Base-by-base conservation (phyloP, 2,113 vertebrate species). In the Odobenus rosmarus region DNA sequence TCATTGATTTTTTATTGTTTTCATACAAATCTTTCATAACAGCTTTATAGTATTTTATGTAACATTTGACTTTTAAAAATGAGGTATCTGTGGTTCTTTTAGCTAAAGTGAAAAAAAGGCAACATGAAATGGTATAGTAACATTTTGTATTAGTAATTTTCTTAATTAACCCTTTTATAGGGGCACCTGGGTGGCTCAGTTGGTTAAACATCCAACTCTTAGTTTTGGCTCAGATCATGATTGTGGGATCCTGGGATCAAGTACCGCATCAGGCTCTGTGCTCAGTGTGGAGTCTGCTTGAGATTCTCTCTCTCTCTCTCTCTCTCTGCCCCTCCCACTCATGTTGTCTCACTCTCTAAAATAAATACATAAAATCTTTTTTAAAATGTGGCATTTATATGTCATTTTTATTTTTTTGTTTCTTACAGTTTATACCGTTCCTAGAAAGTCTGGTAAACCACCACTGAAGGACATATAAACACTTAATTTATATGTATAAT, bases 21-120 rank as follows among this genome's bases (percentile, higher is more conserved):
- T 95, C 28, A 67, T 92, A 61, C 0, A 90, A 55, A 64, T 88
- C 36, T 28, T 87, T 51, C 89, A 79, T 95, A 77, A 74, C 55
- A 90, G 76, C 24, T 67, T 92, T 49, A 62, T 83, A 84, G 18
- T 81, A 74, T 53, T 82, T 95, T 76, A 67, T 57, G 1, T 62
- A 84, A 92, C 59, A 16, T 93, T 94, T 95, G 59, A 74, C 76
- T 53, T 93, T 86, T 82, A n/a, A 81, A 89, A 83, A 57, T 87
- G 7, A 95, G 23, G 3, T 80, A 69, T 88, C 84, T 90, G 33
- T 64, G 42, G 24, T 88, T 88, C 24, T 89, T 96, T 84, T 92
- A 82, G 55, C 51, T 33, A 39, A 72, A 95, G 13, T 7, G 24
- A 71, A 53, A 42, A 72, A 87, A 86, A 92, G n/a, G 36, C 19